Evolutionary conservation across 2,113 vertebrate species (phyloP), one percentile per base, ranked within the genome.

Genomic region (Otis tarda): DNA sequence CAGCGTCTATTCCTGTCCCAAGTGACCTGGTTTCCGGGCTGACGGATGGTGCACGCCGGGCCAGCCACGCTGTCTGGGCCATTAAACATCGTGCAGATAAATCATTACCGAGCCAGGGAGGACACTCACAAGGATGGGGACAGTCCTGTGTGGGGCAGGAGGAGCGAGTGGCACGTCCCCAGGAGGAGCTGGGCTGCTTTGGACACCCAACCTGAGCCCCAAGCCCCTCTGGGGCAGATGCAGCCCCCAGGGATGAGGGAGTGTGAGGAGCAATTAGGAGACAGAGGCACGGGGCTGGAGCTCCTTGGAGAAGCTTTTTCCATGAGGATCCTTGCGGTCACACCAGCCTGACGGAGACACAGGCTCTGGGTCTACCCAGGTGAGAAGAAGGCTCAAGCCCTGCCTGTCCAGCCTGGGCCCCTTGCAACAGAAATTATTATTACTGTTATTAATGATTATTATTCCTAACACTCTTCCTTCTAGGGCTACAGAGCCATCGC

Each of bases 1-100:
- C 96, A 90, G 83, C 90, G 68, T 89, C 97, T 97, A 96, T 96
- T 97, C 95, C 95, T 95, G 94, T 96, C 95, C 96, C 89, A 30
- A 73, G 79, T 95, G 95, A 96, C 97, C 97, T 97, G 95, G 89
- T 96, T 97, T 97, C 93, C 93, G 90, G 91, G 91, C 95, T 97
- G 95, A 96, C 89, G 88, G 95, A 96, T 96, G 85, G 90, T 67
- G 87, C 10, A 10, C 0, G 21, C 89, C 1, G 1, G 89, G 89
- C 86, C 71, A 84, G 63, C 94, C 87, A 67, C 4, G 14, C 87
- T 77, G 61, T 55, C 57, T 53, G 89, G 47, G 55, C 93, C 92
- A 89, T 93, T 90, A 89, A 91, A 27, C 67, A 64, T 35, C 17
- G 1, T 2, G 1, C 59, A 69, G 81, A 93, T 93, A 94, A 95